Base-by-base conservation (phyloP, 2,113 vertebrate genomes). In the Cynocephalus volans region DNA sequence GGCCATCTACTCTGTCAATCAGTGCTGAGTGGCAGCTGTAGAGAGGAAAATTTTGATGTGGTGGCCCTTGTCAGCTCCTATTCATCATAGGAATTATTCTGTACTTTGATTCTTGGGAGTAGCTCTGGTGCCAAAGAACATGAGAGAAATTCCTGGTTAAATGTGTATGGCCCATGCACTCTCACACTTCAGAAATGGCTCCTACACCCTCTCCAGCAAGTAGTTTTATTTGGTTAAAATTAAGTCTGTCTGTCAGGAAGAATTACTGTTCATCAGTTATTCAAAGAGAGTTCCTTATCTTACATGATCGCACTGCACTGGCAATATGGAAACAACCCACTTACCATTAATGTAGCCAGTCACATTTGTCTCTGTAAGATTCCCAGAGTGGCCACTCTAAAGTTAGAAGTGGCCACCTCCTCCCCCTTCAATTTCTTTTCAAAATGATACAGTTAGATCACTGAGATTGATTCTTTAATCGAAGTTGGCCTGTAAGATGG, bases 171-270 rank as follows among this genome's bases (percentile, higher is more conserved):
- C 75, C 19, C 76, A 54, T 93, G 36, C 13, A 69, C 87, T 96
- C 58, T 31, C 85, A 97, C 41, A 80, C 36, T 77, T 97, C 60
- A 72, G 67, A 95, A 93, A 96, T 88, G 81, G 64, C 91, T 86
- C 75, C 96, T 82, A n/a, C 79, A 85, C 88, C 48, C 65, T 97
- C 81, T 96, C 93, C 89, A 97, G 90, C 64, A 80, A 96, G 90
- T 73, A 94, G 91, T 93, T 93, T 97, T 97, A 90, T 97, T 98
- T 95, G 94, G 93, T 83, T 98, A 97, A 97, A 98, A 98, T 98
- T 89, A 98, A 97, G 93, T 96, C 95, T 81, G 54, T 96, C 88
- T 98, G 93, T 85, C 62, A 92, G 79, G 82, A 85, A 95, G 96
- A 98, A 96, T 83, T 94, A 80, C 41, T 77, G 45, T 93, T 97